Base-by-base conservation (phyloP, 2,797 vertebrate genomes). In the Phaenicophaeus curvirostris region DNA sequence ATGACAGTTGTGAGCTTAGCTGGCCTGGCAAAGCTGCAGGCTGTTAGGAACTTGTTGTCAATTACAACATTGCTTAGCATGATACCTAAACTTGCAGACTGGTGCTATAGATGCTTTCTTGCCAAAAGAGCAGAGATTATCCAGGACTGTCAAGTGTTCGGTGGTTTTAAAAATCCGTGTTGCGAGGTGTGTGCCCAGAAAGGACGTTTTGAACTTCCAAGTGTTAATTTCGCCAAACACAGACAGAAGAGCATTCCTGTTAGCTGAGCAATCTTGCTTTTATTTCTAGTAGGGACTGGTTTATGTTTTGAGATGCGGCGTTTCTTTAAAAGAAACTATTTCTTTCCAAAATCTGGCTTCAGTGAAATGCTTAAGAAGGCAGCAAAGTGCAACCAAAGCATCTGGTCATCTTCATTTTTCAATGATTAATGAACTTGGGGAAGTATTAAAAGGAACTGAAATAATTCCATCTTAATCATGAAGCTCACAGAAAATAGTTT, bases 171-270 rank as follows among this genome's bases (percentile, higher is more conserved):
- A 87, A 74, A 46, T 19, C 20, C 5, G 20, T 63, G 16, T 11
- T 8, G 25, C 0, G 0, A 77, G 58, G 33, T 2, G 7, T 14
- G 66, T 59, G 31, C 42, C 41, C 58, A 19, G 79, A 48, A 66
- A 39, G 54, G 46, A 39, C 55, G 51, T 37, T 31, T 19, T 6
- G 3, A 76, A 46, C 51, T 73, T 33, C 61, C 6, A 3, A 1
- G 27, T 15, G 54, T 46, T 44, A 10, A 19, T 30, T 83, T 46
- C 68, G 31, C 30, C 30, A 66, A 8, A 2, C 0, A n/a, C 41
- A 63, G 72, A 18, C 15, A 8, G 20, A 31, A 25, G n/a, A 0
- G 4, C 4, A 1, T 7, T 48, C n/a, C 16, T 6, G 67, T 27
- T 17, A 18, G 44, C n/a, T 17, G 19, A 59, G 79, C 42, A 9